Percentiles rank a stretch among this genome's conserved stretches.
Evolutionary conservation across 2,888 invertebrate species (phyloP).

Genomic region (Gonocerus acuteangulatus): DNA sequence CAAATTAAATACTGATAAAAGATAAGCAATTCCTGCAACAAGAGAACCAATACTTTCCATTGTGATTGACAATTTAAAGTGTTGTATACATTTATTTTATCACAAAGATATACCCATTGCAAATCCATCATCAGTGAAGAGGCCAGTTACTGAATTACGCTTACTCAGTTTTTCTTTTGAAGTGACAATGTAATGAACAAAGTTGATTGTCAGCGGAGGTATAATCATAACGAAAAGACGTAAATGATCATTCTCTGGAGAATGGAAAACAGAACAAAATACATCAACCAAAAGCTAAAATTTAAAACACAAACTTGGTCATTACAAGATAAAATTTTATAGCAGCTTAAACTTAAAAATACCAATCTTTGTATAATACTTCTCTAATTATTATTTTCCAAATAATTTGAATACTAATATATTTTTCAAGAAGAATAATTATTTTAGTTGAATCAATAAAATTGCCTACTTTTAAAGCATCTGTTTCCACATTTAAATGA

Average conservation of each 20-base stretch:
- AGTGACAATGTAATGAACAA: slow-evolving; percentile 83
- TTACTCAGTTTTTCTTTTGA: slow-evolving; percentile 85
- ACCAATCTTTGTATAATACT: too few species aligned
- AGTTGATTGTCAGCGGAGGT: slow-evolving; percentile 89
- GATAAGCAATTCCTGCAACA: slow-evolving; percentile 67
- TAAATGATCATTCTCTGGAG: slow-evolving; percentile 61
- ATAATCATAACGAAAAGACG: slow-evolving; percentile 87
- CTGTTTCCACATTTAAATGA: slow-evolving; percentile 81
- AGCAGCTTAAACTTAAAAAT: too few species aligned
- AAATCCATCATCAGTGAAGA: slow-evolving; percentile 97
- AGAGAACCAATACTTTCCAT: slow-evolving; percentile 15
- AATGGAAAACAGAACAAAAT: slow-evolving; percentile 51
- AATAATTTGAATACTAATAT: too few species aligned
- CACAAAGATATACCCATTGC: slow-evolving; percentile 74
- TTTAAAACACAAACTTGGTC: slow-evolving; percentile 33
- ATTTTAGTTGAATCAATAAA: too few species aligned
- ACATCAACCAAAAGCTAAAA: slow-evolving; percentile 71
- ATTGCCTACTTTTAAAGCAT: slow-evolving; percentile 61
- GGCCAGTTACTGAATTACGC: slow-evolving; percentile 76
- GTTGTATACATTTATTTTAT: too few species aligned
- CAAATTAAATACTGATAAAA: slow-evolving; percentile 82
- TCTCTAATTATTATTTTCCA: too few species aligned
- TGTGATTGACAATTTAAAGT: background rate
- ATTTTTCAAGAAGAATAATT: too few species aligned
- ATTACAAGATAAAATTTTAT: too few species aligned